A percentile compares a stretch with the other conserved stretches of the same genome.
These are phyloP conservation scores for Tenodera sinensis DNA, from an alignment of 2,888 invertebrate genomes.

Conservation along the genomic window DNA sequence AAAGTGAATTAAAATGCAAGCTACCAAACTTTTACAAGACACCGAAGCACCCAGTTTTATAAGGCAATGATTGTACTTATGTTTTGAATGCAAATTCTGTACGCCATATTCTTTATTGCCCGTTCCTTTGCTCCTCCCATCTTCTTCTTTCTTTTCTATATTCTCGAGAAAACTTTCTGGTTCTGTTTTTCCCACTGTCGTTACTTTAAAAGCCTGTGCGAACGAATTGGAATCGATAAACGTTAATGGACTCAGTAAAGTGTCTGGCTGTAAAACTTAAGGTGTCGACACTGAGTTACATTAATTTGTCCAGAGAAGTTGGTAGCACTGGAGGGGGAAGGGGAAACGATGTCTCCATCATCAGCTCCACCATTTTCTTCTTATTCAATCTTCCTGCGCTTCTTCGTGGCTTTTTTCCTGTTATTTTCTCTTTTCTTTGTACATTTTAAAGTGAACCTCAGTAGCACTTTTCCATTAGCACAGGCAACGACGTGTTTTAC, in stretches of 20 bases:
- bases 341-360: neutral
- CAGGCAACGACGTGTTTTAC: neutral
- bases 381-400: slow-evolving; percentile 3
- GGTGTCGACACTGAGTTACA: slow-evolving; percentile 5
- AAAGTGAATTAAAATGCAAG: no score
- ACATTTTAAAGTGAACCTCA: neutral
- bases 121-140: neutral
- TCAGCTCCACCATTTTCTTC: slow-evolving; percentile 14
- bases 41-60: neutral
- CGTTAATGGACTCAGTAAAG: slow-evolving; percentile 20
- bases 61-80: neutral
- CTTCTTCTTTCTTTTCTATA: neutral
- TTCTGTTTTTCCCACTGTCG: neutral
- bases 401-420: neutral
- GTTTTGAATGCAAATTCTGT: slow-evolving; percentile 14
- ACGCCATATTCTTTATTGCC: neutral
- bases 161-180: neutral
- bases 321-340: neutral
- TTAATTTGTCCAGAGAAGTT: slow-evolving; percentile 4
- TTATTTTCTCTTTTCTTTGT: neutral
- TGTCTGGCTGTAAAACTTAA: slow-evolving; percentile 4
- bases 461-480: slow-evolving; percentile 1
- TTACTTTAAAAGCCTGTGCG: slow-evolving; percentile 14
- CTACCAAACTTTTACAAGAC: no score
- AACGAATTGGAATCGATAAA: slow-evolving; percentile 20